Base-by-base conservation (phyloP, 2,888 invertebrate genomes). In the Hirtodrosophila confusa region DNA sequence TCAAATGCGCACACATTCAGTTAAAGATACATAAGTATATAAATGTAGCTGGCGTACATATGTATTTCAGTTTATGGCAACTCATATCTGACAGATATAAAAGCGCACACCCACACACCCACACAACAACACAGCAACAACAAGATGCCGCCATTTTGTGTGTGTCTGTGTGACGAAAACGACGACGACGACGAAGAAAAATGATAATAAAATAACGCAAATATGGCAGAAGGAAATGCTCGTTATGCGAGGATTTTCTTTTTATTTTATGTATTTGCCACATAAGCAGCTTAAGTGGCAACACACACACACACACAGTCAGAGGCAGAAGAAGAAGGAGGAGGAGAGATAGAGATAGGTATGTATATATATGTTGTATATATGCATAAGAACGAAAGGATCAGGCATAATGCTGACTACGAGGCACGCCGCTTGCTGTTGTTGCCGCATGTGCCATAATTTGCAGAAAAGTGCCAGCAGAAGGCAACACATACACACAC, bases 181-280 rank as follows among this genome's bases (percentile, higher is more conserved):
- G 74, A 83, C 55, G 56, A 70, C 62, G 62, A 63, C 63, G 45
- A 61, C 63, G 60, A 78, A 75, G 69, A 84, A 87, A 88, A 87
- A 88, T 84, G 78, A 83, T 85, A 89, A 82, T 89, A 89, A 89
- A 88, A 88, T 88, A 88, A 89, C 89, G 75, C 89, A 88, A 88
- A 88, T 89, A 89, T 88, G 89, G 88, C 78, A 78, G 86, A 88
- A 75, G 80, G 86, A 88, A 82, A 88, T 75, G 84, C 85, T 84
- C 84, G 88, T 85, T 87, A 80, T 82, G 76, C 54, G 67, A 76
- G 82, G 87, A 82, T 87, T 84, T 86, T 71, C 80, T 84, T 82
- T 82, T 88, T 86, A 78, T 86, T 88, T 88, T 82, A 83, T 88
- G 80, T 85, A 79, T 85, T 78, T 86, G 78, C 74, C 78, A 80